These are phyloP conservation scores for Aleiodes sp. DNA, from an alignment of 1,140 invertebrate genomes.

Conservation along the genomic window DNA sequence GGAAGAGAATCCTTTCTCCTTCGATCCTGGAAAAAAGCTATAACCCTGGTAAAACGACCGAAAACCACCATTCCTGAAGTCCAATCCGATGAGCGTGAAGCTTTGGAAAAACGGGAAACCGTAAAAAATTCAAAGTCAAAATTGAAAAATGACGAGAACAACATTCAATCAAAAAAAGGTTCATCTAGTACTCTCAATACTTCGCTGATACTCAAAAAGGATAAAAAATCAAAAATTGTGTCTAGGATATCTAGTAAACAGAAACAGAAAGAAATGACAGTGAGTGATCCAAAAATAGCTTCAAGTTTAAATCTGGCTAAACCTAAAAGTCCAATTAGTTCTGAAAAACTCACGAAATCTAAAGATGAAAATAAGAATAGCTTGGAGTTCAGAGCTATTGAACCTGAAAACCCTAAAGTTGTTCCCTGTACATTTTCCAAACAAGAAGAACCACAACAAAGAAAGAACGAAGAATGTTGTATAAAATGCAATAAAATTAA, in stretches of 20 bases:
- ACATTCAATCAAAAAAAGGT: neutral
- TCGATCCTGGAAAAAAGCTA: conserved; percentile 21
- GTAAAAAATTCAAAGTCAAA: neutral
- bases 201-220: neutral
- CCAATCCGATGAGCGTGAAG: neutral
- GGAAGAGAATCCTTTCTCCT: conserved; percentile 21
- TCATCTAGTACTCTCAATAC: neutral
- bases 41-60: neutral
- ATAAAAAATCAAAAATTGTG: neutral
- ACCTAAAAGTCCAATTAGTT: neutral
- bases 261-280: neutral
- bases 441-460: neutral
- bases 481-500: conserved; percentile 1
- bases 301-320: neutral
- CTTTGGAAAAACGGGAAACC: neutral
- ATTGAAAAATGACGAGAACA: neutral
- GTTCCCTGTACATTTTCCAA: neutral
- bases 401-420: neutral
- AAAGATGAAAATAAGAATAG: neutral
- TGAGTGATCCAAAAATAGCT: neutral
- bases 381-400: neutral
- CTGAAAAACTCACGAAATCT: neutral
- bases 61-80: neutral
- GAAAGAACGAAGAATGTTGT: neutral
- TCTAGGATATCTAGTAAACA: neutral